phyloP scores from a whole-genome alignment of 1,140 invertebrate species.

The Brachionus koreanus region DNA sequence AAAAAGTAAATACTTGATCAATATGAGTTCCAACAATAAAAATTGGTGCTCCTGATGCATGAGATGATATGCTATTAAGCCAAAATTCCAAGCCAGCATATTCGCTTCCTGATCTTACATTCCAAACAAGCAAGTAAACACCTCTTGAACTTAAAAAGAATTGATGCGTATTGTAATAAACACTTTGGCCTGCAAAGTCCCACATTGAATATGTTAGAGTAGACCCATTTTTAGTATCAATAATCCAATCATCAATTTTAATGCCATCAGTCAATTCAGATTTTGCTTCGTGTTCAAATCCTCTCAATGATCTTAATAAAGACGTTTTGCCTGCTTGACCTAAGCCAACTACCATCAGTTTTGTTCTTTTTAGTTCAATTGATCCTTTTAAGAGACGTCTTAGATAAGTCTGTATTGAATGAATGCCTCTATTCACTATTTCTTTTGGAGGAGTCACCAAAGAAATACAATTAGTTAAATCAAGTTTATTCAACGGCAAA shows the following conservation, averaged over 20 bases:
- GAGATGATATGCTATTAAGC: conserved; percentile 56
- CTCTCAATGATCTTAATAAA: conserved; percentile 45
- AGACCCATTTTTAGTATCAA: background rate
- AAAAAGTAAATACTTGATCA: background rate
- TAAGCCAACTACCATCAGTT: conserved; percentile 57
- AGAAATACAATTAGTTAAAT: conserved; percentile 49
- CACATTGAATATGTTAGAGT: conserved; percentile 50
- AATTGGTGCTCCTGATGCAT: background rate
- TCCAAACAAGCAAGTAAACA: conserved; percentile 56
- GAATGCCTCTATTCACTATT: conserved; percentile 51
- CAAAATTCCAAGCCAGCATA: conserved; percentile 58
- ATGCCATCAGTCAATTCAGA: conserved; percentile 54
- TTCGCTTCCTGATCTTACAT: conserved; percentile 54
- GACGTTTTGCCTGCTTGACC: conserved; percentile 58
- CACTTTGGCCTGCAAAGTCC: conserved; percentile 58
- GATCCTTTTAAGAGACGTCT: conserved; percentile 51
- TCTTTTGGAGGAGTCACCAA: conserved; percentile 56
- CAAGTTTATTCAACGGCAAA: conserved; percentile 49
- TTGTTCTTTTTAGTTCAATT: conserved; percentile 52
- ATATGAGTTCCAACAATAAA: conserved; percentile 18
- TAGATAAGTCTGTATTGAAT: conserved; percentile 51
- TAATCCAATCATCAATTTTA: conserved; percentile 52
- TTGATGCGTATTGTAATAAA: conserved; percentile 59
- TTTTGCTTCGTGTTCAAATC: conserved; percentile 42
- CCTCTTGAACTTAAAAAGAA: conserved; percentile 57